Evolutionary conservation across 37 sponge, comb jelly and placozoan species (phyloP).

Genomic region (Bolinopsis microptera): DNA sequence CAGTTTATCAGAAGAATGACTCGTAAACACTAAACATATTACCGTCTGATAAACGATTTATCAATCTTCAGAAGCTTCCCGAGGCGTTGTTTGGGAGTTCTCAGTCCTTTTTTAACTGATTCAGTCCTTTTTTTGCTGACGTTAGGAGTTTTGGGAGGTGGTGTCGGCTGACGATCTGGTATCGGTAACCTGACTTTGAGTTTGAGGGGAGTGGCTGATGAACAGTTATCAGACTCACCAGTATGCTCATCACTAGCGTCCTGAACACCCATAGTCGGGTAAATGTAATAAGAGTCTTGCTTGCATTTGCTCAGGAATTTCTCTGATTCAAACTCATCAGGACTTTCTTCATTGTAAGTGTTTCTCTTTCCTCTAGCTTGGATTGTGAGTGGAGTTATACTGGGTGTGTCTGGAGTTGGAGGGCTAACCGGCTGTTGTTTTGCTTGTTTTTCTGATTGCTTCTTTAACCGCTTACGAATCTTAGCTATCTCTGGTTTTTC

Average conservation of each 20-base stretch:
- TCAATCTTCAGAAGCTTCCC: constrained; percentile 51
- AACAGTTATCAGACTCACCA: neutral
- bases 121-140: neutral
- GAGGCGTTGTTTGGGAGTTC: constrained; percentile 56
- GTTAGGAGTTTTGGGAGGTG: neutral
- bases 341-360: neutral
- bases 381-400: neutral
- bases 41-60: constrained; percentile 46
- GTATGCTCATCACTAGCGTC: neutral
- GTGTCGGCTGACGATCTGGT: neutral
- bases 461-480: neutral
- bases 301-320: constrained; percentile 33
- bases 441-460: neutral
- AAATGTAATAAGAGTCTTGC: constrained; percentile 47
- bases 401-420: neutral
- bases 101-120: constrained; percentile 16
- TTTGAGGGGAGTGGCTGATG: neutral
- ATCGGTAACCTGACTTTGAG: constrained; percentile 9
- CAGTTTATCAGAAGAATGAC: neutral
- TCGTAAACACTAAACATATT: neutral
- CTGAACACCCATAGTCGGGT: neutral
- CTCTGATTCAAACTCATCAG: constrained; percentile 4
- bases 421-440: neutral
- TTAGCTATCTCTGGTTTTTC: constrained; percentile 39
- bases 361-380: neutral